Base-by-base conservation (phyloP, 2,888 invertebrate genomes). In the Agonum fuliginosum region DNA sequence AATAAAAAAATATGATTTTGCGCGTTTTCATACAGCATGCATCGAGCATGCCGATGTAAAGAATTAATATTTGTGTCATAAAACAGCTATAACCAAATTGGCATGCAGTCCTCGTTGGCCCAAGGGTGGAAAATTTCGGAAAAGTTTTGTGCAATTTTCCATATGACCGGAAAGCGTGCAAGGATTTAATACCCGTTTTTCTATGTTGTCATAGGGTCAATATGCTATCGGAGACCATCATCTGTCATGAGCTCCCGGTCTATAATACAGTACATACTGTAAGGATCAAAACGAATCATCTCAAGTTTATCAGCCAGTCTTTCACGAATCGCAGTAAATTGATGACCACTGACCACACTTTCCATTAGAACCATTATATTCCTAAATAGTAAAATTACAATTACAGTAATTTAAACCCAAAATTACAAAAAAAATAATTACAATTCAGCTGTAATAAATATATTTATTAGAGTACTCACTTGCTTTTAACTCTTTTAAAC, bases 231-330 rank as follows among this genome's bases (percentile, higher is more conserved):
- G n/a, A n/a, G n/a, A n/a, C n/a, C n/a, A n/a, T n/a, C n/a, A n/a
- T n/a, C n/a, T n/a, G n/a, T n/a, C n/a, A n/a, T n/a, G n/a, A n/a
- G n/a, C n/a, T n/a, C n/a, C n/a, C n/a, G n/a, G n/a, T n/a, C n/a
- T n/a, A n/a, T n/a, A 58, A 65, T 46, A 67, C 46, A 48, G 8
- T 80, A 90, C 93, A 92, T 88, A 95, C 95, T 91, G 81, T 88
- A 93, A 0, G 96, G 96, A 88, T 96, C 96, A 82, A 92, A 95
- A 72, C 89, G 85, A 78, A 95, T 87, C 0, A 91, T 79, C 87
- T 96, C 96, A 70, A 95, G 79, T 89, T 96, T 96, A 8, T 96
- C 95, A 0, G 88, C 93, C 58, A 93, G 84, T 81, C 96, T 89
- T 82, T 94, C 94, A 77, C 95, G 89, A 54, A 93, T 89, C 77